phyloP scores from a whole-genome alignment of 1,140 invertebrate genomes.

The Leguminivora glycinivorella region DNA sequence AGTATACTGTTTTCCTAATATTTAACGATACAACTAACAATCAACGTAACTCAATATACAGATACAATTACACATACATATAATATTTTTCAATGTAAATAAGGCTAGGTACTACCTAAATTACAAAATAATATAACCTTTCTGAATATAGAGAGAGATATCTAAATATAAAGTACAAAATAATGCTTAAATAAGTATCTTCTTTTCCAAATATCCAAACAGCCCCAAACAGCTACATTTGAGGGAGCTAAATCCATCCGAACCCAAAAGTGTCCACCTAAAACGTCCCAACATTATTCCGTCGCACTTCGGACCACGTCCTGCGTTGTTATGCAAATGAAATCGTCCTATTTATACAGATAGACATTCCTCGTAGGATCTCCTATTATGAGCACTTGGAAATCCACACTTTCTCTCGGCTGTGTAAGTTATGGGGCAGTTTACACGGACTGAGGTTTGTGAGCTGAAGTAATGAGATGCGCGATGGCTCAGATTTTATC shows the following conservation, averaged over 20 bases:
- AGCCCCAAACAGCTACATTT: background rate
- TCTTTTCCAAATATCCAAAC: background rate
- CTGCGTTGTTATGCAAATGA: conserved; percentile 26
- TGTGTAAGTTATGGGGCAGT: conserved; percentile 20
- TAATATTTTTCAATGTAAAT: no score
- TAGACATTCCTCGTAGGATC: conserved; percentile 25
- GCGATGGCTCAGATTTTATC: conserved; percentile 12
- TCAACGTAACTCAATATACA: no score
- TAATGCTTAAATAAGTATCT: background rate
- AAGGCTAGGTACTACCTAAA: no score
- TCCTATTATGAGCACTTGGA: conserved; percentile 24
- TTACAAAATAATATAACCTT: no score
- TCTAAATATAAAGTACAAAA: background rate
- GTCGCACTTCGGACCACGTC: conserved; percentile 5
- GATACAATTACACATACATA: no score
- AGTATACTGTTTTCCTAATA: no score
- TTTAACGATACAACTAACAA: no score
- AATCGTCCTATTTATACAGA: conserved; percentile 17
- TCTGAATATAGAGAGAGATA: no score
- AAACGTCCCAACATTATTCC: background rate
- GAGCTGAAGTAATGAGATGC: conserved; percentile 15
- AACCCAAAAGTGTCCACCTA: background rate
- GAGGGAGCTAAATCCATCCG: background rate
- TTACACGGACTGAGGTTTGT: conserved; percentile 11
- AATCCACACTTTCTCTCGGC: conserved; percentile 23